A percentile compares a stretch with the other conserved stretches of the same genome.
phyloP scores from a whole-genome alignment of 2,888 invertebrate species.

The Megamerina dolium region DNA sequence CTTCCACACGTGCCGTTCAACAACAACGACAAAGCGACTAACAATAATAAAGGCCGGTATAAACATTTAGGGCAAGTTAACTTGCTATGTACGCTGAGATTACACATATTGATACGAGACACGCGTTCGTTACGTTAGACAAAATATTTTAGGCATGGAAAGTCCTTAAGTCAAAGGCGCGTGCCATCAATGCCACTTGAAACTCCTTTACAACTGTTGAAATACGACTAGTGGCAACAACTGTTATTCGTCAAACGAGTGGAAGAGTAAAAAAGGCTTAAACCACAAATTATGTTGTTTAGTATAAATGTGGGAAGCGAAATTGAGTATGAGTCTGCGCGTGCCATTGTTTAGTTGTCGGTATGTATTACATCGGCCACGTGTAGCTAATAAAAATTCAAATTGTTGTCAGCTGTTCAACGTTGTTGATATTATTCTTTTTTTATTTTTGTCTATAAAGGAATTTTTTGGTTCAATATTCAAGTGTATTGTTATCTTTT shows the following conservation, averaged over 20 bases:
- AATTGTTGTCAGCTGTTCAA: too few relatives aligned
- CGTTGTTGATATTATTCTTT: too few relatives aligned
- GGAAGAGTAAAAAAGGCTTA: slow-evolving; percentile 7
- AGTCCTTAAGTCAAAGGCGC: slow-evolving; percentile 15
- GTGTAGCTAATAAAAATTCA: slow-evolving; percentile 19
- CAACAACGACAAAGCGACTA: too few relatives aligned
- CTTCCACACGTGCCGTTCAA: slow-evolving; percentile 7
- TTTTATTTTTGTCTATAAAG: not conserved
- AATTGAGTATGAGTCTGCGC: not conserved
- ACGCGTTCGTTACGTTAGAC: too few relatives aligned
- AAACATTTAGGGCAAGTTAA: too few relatives aligned
- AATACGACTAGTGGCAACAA: slow-evolving; percentile 3
- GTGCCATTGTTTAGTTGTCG: too few relatives aligned
- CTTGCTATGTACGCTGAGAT: too few relatives aligned
- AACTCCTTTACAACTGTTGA: slow-evolving; percentile 7
- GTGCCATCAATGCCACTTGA: slow-evolving; percentile 13
- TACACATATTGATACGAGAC: too few relatives aligned
- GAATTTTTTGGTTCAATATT: not conserved
- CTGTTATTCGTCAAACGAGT: too few relatives aligned
- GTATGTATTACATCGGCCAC: slow-evolving; percentile 6
- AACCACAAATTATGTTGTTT: slow-evolving; percentile 8
- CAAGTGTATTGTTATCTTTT: not conserved
- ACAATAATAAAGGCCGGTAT: too few relatives aligned
- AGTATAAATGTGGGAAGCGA: not conserved
- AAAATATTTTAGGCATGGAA: too few relatives aligned